Conservation (phyloP, 2,888 invertebrate genomes). For the Volucella inanis region DNA sequence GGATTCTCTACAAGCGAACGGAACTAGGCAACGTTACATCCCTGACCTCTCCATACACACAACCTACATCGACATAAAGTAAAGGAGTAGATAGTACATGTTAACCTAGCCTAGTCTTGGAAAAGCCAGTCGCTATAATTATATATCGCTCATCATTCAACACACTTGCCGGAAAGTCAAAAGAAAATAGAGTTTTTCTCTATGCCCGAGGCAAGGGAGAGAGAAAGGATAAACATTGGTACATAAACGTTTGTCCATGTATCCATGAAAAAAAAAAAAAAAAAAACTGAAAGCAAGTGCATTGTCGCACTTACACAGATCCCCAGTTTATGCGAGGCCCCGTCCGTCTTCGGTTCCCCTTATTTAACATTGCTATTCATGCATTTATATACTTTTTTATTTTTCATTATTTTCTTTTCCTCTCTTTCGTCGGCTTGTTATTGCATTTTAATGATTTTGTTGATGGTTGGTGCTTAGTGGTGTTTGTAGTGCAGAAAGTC, state of each 20-base stretch:
- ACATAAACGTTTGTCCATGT: neutral
- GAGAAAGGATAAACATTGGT: conserved; percentile 21
- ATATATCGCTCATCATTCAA: conserved; percentile 30
- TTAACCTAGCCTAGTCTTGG: conserved; percentile 47
- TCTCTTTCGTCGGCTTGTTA: conserved; percentile 4
- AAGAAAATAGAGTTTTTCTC: conserved; percentile 1
- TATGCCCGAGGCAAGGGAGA: neutral
- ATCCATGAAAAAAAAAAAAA: conserved; percentile 17
- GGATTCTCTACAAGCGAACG: neutral
- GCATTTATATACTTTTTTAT: neutral
- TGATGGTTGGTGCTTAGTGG: conserved; percentile 4
- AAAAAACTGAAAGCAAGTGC: conserved; percentile 56
- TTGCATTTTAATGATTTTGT: conserved; percentile 26
- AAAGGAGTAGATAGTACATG: neutral
- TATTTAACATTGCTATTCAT: neutral
- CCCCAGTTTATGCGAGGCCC: conserved; percentile 51
- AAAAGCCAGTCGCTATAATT: conserved; percentile 41
- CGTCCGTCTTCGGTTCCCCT: neutral
- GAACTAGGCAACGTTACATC: conserved; percentile 32
- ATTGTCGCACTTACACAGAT: conserved; percentile 63
- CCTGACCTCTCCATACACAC: conserved; percentile 46
- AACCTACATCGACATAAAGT: conserved; percentile 27
- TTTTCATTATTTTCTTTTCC: conserved; percentile 8
- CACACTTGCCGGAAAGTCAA: conserved; percentile 1
- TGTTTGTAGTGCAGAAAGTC: conserved; percentile 56